Evolutionary conservation across 2,888 invertebrate species (phyloP).

Genomic region (Hydroisotoma schaefferi): DNA sequence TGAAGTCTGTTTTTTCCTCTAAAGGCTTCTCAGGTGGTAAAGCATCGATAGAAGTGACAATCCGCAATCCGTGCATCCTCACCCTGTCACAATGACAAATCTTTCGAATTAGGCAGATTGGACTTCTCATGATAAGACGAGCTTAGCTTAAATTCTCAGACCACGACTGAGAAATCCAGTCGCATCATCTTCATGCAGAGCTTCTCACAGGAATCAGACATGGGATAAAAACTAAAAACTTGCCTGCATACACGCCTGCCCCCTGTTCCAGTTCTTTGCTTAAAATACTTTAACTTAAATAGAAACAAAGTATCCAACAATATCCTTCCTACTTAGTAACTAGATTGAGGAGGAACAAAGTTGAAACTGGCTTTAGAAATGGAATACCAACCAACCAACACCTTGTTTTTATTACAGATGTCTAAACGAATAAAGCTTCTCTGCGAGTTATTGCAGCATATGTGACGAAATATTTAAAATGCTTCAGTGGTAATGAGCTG

Average conservation of each 20-base stretch:
- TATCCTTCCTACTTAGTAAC: too few species aligned
- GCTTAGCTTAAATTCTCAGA: slow-evolving; percentile 1
- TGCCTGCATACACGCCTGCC: too few species aligned
- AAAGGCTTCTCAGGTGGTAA: slow-evolving; percentile 12
- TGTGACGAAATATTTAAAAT: background rate
- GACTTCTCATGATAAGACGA: background rate
- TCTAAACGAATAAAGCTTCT: too few species aligned
- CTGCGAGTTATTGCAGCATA: background rate
- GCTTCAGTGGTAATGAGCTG: slow-evolving; percentile 3
- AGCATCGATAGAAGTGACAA: slow-evolving; percentile 11
- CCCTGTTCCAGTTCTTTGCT: too few species aligned
- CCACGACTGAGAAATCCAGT: slow-evolving; percentile 5
- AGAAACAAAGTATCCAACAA: too few species aligned
- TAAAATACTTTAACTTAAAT: too few species aligned
- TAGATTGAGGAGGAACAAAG: too few species aligned
- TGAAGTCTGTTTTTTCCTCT: background rate
- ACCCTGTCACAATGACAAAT: slow-evolving; percentile 16
- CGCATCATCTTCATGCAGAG: too few species aligned
- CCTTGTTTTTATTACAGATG: too few species aligned
- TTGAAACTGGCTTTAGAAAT: too few species aligned
- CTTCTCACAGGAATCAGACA: slow-evolving; percentile 7
- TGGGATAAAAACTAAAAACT: slow-evolving; percentile 2
- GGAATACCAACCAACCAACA: too few species aligned
- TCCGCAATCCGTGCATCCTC: slow-evolving; percentile 8
- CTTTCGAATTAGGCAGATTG: slow-evolving; percentile 6